Base-by-base conservation (phyloP, 2,888 invertebrate genomes). In the Phalera bucephala region DNA sequence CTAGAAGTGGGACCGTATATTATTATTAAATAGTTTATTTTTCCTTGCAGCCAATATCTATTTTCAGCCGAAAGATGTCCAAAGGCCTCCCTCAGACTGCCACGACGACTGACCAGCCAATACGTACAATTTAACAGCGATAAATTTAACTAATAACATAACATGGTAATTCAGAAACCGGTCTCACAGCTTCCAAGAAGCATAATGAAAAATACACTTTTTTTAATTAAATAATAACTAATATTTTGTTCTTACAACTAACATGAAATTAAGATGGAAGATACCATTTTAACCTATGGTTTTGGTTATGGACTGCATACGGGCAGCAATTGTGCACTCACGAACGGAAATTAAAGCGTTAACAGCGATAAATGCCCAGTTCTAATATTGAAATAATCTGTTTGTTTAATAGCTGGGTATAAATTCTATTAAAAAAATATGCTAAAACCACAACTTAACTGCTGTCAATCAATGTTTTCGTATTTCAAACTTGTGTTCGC, bases 211-310 rank as follows among this genome's bases (percentile, higher is more conserved):
- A 40, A 53, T 41, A 40, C 45, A 52, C 51, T 53, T 17, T 17
- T 5, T 5, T 5, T 55, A 65, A 62, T 63, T 55, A 62, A 59
- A 49, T 17, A 59, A 49, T 17, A 67, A 61, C 64, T 65, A 47
- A 62, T 58, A 55, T 64, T n/a, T 71, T 64, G 57, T 58, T 53
- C 65, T 74, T 78, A 76, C 64, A 55, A 67, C 71, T 81, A 80
- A 70, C 52, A 65, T 49, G 59, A 81, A 82, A 64, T 55, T 73
- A 71, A 55, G 45, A 69, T 78, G 80, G 80, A 81, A 83, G 79
- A 77, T 69, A 49, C 58, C 39, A 45, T 63, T 61, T 64, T 67
- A 64, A 36, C 57, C 71, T 73, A 74, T 50, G 40, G 42, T 69
- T 81, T 82, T 80, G 77, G 81, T 80, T 78, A 64, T 31, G 41